Evolutionary conservation across 1,140 invertebrate genomes (phyloP).

Genomic region (Dysdera silvatica): DNA sequence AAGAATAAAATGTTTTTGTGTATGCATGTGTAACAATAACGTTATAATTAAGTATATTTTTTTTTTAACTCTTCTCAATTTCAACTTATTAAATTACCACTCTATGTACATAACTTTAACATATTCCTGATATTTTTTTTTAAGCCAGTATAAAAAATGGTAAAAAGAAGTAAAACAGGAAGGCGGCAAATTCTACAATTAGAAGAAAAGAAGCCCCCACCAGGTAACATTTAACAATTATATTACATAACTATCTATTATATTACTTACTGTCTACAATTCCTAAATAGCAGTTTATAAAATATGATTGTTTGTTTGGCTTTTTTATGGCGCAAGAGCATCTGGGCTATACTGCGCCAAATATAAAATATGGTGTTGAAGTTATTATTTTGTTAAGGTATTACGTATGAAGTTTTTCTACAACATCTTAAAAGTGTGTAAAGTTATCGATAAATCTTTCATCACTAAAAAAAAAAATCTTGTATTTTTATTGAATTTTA

Average conservation of each 20-base stretch:
- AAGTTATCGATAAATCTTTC: too few relatives aligned
- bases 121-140: too few relatives aligned
- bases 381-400: not conserved
- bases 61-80: too few relatives aligned
- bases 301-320: not conserved
- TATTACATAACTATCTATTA: not conserved
- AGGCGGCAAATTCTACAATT: slow-evolving; percentile 14
- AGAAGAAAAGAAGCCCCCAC: slow-evolving; percentile 10
- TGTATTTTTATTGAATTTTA: too few relatives aligned
- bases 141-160: slow-evolving; percentile 1
- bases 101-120: too few relatives aligned
- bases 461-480: too few relatives aligned
- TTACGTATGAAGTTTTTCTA: too few relatives aligned
- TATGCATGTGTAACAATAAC: too few relatives aligned
- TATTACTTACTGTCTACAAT: not conserved
- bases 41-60: too few relatives aligned
- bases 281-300: not conserved
- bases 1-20: too few relatives aligned
- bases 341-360: not conserved
- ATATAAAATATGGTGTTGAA: not conserved
- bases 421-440: too few relatives aligned
- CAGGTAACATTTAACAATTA: slow-evolving; percentile 1
- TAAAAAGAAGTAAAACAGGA: slow-evolving; percentile 10
- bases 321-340: not conserved
- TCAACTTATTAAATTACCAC: too few relatives aligned